Conservation (phyloP, 2,113 vertebrate species). For the Myiozetetes cayanensis region DNA sequence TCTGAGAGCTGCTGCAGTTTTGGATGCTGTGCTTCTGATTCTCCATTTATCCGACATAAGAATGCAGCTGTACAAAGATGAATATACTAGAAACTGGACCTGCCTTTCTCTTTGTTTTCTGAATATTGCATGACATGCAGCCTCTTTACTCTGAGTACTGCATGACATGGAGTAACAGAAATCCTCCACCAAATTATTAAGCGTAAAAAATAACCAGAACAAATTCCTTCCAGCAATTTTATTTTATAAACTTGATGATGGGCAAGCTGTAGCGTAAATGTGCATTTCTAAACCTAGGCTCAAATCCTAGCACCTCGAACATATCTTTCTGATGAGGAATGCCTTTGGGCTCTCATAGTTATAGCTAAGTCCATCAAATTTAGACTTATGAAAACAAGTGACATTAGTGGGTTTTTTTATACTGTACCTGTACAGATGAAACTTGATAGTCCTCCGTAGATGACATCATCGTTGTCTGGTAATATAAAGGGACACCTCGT, state of each 20-base stretch:
- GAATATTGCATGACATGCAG: background rate
- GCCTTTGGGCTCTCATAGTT: background rate
- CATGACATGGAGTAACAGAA: background rate
- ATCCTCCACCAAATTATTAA: background rate
- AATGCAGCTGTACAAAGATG: background rate
- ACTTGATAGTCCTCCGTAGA: slow-evolving; percentile 98
- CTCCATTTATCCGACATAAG: background rate
- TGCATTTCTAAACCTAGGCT: background rate
- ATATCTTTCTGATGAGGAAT: background rate
- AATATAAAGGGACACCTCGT: slow-evolving; percentile 97
- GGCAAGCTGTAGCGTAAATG: background rate
- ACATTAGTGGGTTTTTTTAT: background rate
- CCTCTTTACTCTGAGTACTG: background rate
- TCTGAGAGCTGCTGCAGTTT: background rate
- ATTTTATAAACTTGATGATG: background rate
- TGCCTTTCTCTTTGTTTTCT: background rate
- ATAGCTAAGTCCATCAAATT: background rate
- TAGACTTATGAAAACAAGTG: background rate
- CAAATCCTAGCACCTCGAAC: background rate
- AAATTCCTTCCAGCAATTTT: background rate
- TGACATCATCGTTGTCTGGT: slow-evolving; percentile 98
- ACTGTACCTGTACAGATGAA: slow-evolving; percentile 98
- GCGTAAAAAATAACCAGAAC: background rate
- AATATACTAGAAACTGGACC: background rate
- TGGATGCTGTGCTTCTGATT: background rate